Base-by-base conservation (phyloP, 30 jellyfish, hydroid and myxozoan species). In the Morbakka virulenta region DNA sequence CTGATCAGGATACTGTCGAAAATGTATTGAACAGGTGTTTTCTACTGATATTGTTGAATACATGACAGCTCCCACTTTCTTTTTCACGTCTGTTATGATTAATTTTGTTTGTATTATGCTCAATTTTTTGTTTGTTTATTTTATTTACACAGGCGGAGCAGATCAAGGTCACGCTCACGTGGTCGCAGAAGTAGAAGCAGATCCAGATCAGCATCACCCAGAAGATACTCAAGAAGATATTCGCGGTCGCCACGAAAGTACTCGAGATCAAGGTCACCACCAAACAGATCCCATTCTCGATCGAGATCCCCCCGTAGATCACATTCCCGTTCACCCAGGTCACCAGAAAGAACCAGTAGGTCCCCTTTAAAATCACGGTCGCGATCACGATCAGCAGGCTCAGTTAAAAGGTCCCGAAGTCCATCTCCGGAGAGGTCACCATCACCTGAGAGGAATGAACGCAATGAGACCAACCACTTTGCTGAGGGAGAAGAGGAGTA, bases 111-210 rank as follows among this genome's bases (percentile, higher is more conserved):
- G n/a, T n/a, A n/a, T n/a, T n/a, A n/a, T n/a, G n/a, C n/a, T n/a
- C n/a, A n/a, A n/a, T n/a, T n/a, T n/a, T n/a, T n/a, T n/a, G n/a
- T n/a, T n/a, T n/a, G n/a, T n/a, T n/a, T n/a, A n/a, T 41, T 41
- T 41, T 41, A 41, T 6, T 41, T 6, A 6, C 17, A 41, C 57
- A 41, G 57, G 57, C 57, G 57, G 17, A 41, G 57, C 57, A 67
- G 98, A 25, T 86, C 96, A 57, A 68, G 96, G 36, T 86, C 96
- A 36, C 70, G 91, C 48, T 86, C 96, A 21, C 80, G 67, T 52
- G 82, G 84, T 57, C 27, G 91, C 52, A 69, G 87, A 71, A 77
- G 98, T 61, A 74, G 95, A 31, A 84, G 96, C 14, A 65, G 94
- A 41, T 79, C 96, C 14, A 88, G 94, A 17, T 79, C 83, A 28